Conservation (phyloP, 2,797 vertebrate genomes). For the Cyclura pinguis region DNA sequence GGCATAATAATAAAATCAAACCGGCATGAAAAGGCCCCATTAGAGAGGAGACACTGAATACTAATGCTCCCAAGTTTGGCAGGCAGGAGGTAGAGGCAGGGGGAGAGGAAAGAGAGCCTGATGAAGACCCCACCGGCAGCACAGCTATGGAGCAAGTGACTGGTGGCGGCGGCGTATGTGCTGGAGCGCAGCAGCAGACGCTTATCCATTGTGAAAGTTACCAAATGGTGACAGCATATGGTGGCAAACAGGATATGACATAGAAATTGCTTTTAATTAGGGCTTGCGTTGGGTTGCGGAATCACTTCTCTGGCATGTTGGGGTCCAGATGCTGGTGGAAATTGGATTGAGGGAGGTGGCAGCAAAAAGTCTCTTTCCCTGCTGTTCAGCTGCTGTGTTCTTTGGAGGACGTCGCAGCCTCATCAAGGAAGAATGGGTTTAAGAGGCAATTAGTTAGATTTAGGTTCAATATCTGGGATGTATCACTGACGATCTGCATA, state of each 20-base stretch:
- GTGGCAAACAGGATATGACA: background rate
- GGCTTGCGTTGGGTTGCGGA: constrained; percentile 2
- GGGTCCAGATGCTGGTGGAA: constrained; percentile 17
- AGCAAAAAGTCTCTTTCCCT: constrained; percentile 15
- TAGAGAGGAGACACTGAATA: constrained; percentile 28
- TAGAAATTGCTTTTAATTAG: constrained; percentile 36
- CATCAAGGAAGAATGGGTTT: constrained; percentile 2
- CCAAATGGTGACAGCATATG: background rate
- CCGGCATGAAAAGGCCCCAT: constrained; percentile 70
- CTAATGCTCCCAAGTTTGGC: background rate
- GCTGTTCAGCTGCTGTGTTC: constrained; percentile 29
- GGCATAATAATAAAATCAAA: constrained; percentile 83
- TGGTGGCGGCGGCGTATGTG: background rate
- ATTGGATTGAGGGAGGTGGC: constrained; percentile 26
- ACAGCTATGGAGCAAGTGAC: background rate
- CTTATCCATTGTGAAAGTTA: background rate
- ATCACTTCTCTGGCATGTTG: constrained; percentile 6
- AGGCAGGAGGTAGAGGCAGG: constrained; percentile 13
- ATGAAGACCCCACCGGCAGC: background rate
- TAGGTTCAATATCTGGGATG: constrained; percentile 16
- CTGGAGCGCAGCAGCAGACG: background rate
- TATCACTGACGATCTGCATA: background rate
- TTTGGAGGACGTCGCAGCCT: constrained; percentile 25
- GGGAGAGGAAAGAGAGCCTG: background rate
- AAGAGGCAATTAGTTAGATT: constrained; percentile 51